Percentiles rank a stretch among this genome's conserved stretches.
These are phyloP conservation scores for Gymnothorax reevesii DNA, from an alignment of 2,797 vertebrate species.

Conservation along the genomic window DNA sequence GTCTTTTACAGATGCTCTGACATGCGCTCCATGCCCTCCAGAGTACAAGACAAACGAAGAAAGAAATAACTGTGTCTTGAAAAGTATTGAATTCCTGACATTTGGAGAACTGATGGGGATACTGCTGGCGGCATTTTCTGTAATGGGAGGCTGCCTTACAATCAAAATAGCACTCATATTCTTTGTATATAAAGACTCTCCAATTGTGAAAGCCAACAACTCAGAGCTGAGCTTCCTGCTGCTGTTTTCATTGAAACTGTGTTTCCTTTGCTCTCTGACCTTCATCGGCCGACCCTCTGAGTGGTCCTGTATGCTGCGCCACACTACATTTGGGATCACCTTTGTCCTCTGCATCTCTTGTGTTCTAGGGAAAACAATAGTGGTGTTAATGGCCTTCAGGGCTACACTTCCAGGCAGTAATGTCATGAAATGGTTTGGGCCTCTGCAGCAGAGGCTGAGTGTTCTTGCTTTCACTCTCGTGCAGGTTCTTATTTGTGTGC, in stretches of 20 bases:
- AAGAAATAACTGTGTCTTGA: slow-evolving; percentile 69
- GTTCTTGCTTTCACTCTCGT: slow-evolving; percentile 67
- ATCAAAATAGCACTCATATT: slow-evolving; percentile 68
- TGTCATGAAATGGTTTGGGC: slow-evolving; percentile 73
- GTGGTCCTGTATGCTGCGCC: slow-evolving; percentile 77
- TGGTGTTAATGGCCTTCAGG: slow-evolving; percentile 74
- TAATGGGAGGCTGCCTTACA: slow-evolving; percentile 69
- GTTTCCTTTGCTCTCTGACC: slow-evolving; percentile 75
- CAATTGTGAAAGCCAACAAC: slow-evolving; percentile 74
- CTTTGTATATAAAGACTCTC: slow-evolving; percentile 68
- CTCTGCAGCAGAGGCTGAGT: slow-evolving; percentile 69
- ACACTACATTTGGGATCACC: slow-evolving; percentile 73
- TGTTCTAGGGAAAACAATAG: slow-evolving; percentile 71
- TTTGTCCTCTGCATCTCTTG: slow-evolving; percentile 76
- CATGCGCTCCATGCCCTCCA: slow-evolving; percentile 70
- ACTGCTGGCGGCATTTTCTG: slow-evolving; percentile 67
- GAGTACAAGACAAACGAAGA: slow-evolving; percentile 74
- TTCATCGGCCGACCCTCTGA: slow-evolving; percentile 71
- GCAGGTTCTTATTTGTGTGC: slow-evolving; percentile 68
- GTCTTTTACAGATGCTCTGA: slow-evolving; percentile 76
- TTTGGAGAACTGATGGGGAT: slow-evolving; percentile 74
- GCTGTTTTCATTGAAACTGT: slow-evolving; percentile 73
- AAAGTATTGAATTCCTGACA: slow-evolving; percentile 74
- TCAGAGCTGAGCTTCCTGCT: slow-evolving; percentile 76
- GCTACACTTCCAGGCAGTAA: slow-evolving; percentile 67